Evolutionary conservation across 2,113 vertebrate genomes (phyloP).

Genomic region (Channa maculata): DNA sequence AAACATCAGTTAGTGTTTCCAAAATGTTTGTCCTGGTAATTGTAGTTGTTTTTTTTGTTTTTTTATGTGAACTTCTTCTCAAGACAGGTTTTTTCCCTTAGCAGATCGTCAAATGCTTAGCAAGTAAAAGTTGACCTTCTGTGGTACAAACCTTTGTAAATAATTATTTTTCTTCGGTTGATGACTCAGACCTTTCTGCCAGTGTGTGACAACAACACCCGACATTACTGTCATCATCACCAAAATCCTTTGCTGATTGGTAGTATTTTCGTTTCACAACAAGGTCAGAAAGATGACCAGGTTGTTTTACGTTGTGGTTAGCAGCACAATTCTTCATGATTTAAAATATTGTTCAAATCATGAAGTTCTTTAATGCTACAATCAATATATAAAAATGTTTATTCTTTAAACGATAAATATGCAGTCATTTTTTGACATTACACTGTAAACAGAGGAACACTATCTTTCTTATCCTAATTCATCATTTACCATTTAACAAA

Average conservation of each 20-base stretch:
- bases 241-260: slow-evolving; percentile 7
- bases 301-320: neutral
- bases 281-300: neutral
- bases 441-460: too few species aligned
- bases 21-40: neutral
- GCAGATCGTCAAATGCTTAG: slow-evolving; percentile 14
- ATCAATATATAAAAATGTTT: too few species aligned
- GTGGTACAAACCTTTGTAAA: slow-evolving; percentile 51
- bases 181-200: slow-evolving; percentile 49
- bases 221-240: slow-evolving; percentile 41
- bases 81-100: slow-evolving; percentile 30
- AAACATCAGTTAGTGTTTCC: slow-evolving; percentile 22
- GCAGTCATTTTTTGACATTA: too few species aligned
- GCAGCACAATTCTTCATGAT: neutral
- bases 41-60: neutral
- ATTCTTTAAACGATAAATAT: too few species aligned
- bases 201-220: slow-evolving; percentile 40
- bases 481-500: too few species aligned
- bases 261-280: slow-evolving; percentile 22
- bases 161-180: slow-evolving; percentile 58
- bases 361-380: neutral
- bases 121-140: slow-evolving; percentile 41
- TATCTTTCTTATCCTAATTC: too few species aligned
- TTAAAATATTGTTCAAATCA: neutral
- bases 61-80: neutral